Conservation (phyloP, 2,113 vertebrate genomes). For the Turnix velox region DNA sequence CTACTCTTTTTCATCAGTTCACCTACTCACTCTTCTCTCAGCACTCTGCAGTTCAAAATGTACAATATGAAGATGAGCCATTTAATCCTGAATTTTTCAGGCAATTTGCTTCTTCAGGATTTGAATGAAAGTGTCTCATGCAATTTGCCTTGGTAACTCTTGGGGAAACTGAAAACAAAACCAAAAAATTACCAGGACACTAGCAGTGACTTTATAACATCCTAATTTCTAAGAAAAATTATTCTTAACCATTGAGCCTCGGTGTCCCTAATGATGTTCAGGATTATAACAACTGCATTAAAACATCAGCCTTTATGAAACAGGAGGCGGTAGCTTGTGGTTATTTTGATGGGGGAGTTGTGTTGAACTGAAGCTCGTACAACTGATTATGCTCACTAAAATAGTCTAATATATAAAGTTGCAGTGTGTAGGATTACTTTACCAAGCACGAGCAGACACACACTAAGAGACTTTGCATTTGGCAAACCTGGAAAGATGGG, state of each 20-base stretch:
- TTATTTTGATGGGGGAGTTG: accelerated
- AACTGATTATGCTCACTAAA: background rate
- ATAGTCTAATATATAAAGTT: background rate
- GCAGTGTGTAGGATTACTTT: background rate
- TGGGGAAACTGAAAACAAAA: background rate
- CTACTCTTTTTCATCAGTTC: background rate
- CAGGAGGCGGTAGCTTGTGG: background rate
- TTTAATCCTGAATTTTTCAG: background rate
- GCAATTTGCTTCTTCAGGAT: background rate
- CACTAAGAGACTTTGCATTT: background rate
- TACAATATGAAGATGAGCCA: background rate
- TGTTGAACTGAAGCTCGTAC: background rate
- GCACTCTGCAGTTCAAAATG: background rate
- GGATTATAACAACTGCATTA: background rate
- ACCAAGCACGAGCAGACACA: background rate
- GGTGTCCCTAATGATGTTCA: background rate
- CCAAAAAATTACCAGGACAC: background rate
- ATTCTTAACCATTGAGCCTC: background rate
- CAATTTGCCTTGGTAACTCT: background rate
- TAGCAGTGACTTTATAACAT: background rate
- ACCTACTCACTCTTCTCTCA: background rate
- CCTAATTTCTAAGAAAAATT: background rate
- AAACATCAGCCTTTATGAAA: background rate
- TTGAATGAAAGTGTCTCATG: background rate
- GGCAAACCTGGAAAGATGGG: background rate